phyloP scores from a whole-genome alignment of 2,113 vertebrate genomes.

The Bufo bufo region DNA sequence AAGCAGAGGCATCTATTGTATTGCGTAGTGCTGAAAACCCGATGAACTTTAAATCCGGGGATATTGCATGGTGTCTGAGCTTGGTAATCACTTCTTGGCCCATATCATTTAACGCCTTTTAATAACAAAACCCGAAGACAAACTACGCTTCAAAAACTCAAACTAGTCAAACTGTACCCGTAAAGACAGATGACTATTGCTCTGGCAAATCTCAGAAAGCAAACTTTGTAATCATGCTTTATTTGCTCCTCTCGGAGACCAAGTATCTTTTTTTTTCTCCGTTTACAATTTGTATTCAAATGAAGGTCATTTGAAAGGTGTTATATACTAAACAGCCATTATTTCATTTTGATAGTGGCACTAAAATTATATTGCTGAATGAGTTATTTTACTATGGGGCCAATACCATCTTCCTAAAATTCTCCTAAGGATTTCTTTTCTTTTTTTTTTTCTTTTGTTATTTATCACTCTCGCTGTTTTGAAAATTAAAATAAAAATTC shows the following conservation, averaged over 20 bases:
- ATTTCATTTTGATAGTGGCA: conserved; percentile 85
- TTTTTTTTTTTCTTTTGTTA: conserved; percentile 62
- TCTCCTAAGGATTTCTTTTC: conserved; percentile 70
- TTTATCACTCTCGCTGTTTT: conserved; percentile 66
- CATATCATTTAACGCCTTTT: conserved; percentile 39
- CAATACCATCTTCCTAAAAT: conserved; percentile 80
- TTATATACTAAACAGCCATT: conserved; percentile 80
- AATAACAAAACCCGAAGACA: conserved; percentile 42
- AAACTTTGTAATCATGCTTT: conserved; percentile 58
- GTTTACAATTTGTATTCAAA: conserved; percentile 80
- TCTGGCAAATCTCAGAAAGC: conserved; percentile 56
- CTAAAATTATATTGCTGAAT: conserved; percentile 86
- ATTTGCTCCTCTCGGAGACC: conserved; percentile 69
- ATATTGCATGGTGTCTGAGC: conserved; percentile 23
- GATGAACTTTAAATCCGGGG: conserved; percentile 1
- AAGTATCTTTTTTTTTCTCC: conserved; percentile 66
- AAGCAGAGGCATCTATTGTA: neutral
- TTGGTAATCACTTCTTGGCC: neutral
- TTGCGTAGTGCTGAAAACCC: conserved; percentile 11
- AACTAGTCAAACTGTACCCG: conserved; percentile 23
- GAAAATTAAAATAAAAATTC: conserved; percentile 79
- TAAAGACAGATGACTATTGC: conserved; percentile 40
- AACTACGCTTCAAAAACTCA: conserved; percentile 13
- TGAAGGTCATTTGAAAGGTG: conserved; percentile 87
- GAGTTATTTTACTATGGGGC: conserved; percentile 82